Conservation (phyloP, 1,140 invertebrate genomes). For the Drosophila serrata region DNA sequence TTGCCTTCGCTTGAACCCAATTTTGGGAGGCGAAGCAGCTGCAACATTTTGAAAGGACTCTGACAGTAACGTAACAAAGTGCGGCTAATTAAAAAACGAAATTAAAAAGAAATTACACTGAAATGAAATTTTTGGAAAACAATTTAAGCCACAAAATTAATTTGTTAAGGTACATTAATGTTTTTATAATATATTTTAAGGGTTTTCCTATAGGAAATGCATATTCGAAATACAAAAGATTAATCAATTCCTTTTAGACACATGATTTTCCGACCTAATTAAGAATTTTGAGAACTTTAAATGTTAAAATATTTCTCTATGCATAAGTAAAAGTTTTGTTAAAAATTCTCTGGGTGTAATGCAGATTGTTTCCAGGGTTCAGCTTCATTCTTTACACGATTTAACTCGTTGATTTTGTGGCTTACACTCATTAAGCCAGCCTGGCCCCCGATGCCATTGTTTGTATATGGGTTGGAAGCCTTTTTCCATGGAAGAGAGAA, state of each 20-base stretch:
- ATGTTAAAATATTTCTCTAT: background rate
- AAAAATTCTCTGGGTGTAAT: constrained; percentile 17
- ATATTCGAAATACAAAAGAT: no score
- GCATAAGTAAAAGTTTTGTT: background rate
- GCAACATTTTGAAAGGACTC: background rate
- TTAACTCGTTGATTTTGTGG: constrained; percentile 81
- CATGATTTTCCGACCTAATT: no score
- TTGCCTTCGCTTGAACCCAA: constrained; percentile 10
- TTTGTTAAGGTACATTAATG: no score
- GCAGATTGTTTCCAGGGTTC: constrained; percentile 33
- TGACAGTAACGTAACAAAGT: background rate
- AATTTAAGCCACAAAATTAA: background rate
- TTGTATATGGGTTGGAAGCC: constrained; percentile 31
- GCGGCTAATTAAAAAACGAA: constrained; percentile 3
- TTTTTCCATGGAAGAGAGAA: constrained; percentile 8
- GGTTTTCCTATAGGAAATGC: no score
- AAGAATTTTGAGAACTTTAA: no score
- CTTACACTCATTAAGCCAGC: constrained; percentile 75
- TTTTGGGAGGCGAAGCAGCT: background rate
- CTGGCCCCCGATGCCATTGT: constrained; percentile 52
- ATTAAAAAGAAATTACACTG: constrained; percentile 2
- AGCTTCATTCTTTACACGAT: constrained; percentile 72
- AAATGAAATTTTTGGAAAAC: background rate
- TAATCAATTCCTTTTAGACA: no score
- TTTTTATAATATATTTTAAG: background rate